A percentile compares a stretch with the other conserved stretches of the same genome.
Evolutionary conservation across 1,140 invertebrate genomes (phyloP).

Genomic region (Acromyrmex charruanus): DNA sequence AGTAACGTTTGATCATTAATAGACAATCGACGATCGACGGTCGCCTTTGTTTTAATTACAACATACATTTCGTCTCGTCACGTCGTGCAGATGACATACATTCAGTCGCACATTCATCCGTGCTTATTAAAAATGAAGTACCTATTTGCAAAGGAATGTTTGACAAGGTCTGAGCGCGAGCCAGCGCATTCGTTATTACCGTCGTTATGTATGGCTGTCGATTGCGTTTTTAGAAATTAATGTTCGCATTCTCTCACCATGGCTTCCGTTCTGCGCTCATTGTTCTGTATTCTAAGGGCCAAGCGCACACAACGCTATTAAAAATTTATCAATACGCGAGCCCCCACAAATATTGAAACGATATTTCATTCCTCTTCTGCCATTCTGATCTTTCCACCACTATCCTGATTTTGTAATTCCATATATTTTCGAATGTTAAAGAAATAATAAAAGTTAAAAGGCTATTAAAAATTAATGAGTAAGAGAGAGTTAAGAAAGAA

Average conservation of each 20-base stretch:
- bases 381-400: background rate
- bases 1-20: background rate
- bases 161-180: constrained; percentile 36
- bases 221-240: constrained; percentile 80
- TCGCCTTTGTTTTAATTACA: constrained; percentile 32
- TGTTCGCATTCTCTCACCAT: constrained; percentile 51
- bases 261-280: background rate
- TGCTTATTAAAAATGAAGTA: constrained; percentile 32
- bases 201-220: constrained; percentile 42
- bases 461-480: background rate
- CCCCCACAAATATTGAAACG: constrained; percentile 23
- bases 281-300: constrained; percentile 50
- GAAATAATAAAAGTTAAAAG: background rate
- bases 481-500: background rate
- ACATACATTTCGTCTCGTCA: background rate
- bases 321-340: constrained; percentile 33
- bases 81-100: background rate
- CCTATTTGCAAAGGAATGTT: constrained; percentile 22
- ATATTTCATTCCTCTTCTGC: constrained; percentile 24
- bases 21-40: background rate
- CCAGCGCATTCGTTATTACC: constrained; percentile 33
- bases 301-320: constrained; percentile 6
- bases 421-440: background rate
- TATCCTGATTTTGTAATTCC: constrained; percentile 27
- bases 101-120: background rate